phyloP scores from a whole-genome alignment of 2,797 vertebrate species.

The Apodemus agrarius region DNA sequence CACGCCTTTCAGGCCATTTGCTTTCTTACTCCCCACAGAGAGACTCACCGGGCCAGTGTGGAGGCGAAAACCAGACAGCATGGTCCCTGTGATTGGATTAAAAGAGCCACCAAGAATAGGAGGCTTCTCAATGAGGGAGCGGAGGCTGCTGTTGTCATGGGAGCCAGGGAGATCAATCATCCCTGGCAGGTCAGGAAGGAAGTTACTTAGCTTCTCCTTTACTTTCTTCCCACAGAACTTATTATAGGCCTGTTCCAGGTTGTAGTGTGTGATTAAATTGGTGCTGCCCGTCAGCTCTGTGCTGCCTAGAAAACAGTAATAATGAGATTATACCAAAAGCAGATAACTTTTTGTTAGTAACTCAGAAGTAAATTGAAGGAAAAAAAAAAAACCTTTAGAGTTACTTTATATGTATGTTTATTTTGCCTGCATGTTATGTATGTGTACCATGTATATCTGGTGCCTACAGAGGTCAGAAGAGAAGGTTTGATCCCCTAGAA shows the following conservation, averaged over 20 bases:
- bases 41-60: slow-evolving; percentile 96
- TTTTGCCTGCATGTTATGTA: background rate
- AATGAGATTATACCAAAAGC: background rate
- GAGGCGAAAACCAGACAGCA: slow-evolving; percentile 96
- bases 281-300: slow-evolving; percentile 97
- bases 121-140: slow-evolving; percentile 97
- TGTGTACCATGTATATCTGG: background rate
- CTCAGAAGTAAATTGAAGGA: background rate
- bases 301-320: slow-evolving; percentile 87
- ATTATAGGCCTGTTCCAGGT: slow-evolving; percentile 97
- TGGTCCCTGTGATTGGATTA: slow-evolving; percentile 95
- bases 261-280: slow-evolving; percentile 98
- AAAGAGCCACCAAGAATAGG: slow-evolving; percentile 98
- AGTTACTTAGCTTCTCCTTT: slow-evolving; percentile 99
- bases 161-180: slow-evolving; percentile 98
- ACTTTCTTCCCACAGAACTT: slow-evolving; percentile 99
- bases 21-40: background rate
- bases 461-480: background rate
- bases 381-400: background rate
- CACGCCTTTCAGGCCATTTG: background rate
- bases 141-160: slow-evolving; percentile 97
- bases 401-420: background rate
- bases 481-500: background rate
- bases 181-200: slow-evolving; percentile 97
- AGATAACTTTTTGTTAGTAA: background rate